Percentiles rank a stretch among this genome's conserved stretches.
phyloP scores from a whole-genome alignment of 2,113 vertebrate genomes.

The Salvelinus fontinalis region DNA sequence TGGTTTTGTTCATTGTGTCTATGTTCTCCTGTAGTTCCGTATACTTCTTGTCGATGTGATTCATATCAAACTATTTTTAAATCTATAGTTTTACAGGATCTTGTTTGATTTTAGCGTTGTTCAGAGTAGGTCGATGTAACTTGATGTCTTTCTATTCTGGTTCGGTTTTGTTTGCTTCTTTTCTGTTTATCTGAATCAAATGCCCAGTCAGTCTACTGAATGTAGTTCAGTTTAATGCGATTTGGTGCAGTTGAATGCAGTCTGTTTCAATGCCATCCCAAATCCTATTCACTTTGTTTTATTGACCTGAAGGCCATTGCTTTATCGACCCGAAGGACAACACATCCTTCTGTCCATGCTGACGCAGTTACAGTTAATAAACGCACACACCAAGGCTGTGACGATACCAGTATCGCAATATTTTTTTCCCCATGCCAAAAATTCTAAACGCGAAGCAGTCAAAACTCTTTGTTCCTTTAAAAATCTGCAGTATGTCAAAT shows the following conservation, averaged over 20 bases:
- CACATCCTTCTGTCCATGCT: conserved; percentile 1
- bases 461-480: too few species aligned
- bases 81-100: too few species aligned
- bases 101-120: too few species aligned
- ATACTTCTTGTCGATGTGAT: too few species aligned
- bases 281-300: not conserved
- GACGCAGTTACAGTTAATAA: not conserved
- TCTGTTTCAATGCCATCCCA: not conserved
- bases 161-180: conserved; percentile 7
- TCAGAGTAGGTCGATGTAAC: too few species aligned
- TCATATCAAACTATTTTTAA: too few species aligned
- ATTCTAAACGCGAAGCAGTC: too few species aligned
- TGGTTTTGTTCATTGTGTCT: not conserved
- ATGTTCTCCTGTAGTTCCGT: too few species aligned
- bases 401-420: too few species aligned
- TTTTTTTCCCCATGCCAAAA: too few species aligned
- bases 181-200: not conserved
- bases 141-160: not conserved
- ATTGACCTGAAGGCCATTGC: conserved; percentile 16
- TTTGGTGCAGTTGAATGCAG: not conserved
- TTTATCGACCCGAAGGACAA: conserved; percentile 20
- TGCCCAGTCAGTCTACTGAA: not conserved
- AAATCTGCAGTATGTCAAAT: too few species aligned
- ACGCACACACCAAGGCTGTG: not conserved
- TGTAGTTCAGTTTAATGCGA: not conserved